phyloP scores from a whole-genome alignment of 2,797 vertebrate genomes.

The Oophaga sylvatica region DNA sequence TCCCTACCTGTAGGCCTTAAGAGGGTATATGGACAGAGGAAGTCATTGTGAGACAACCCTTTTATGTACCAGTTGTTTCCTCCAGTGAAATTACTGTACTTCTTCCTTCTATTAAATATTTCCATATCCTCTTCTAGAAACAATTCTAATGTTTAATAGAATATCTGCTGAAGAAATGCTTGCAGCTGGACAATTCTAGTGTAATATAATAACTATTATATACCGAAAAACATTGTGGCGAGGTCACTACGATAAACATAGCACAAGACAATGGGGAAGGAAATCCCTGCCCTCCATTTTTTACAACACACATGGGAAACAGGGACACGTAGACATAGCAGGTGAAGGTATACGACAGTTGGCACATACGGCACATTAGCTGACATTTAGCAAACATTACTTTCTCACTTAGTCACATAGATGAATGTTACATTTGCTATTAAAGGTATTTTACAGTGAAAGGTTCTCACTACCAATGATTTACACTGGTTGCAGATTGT shows the following conservation, averaged over 20 bases:
- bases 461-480: background rate
- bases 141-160: background rate
- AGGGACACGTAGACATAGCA: conserved; percentile 39
- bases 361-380: background rate
- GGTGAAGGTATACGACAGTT: conserved; percentile 18
- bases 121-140: background rate
- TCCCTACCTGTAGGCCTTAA: background rate
- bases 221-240: background rate
- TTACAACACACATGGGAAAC: conserved; percentile 34
- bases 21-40: background rate
- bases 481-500: too few species aligned
- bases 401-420: background rate
- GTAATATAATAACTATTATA: conserved; percentile 17
- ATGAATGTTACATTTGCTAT: background rate
- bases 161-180: background rate
- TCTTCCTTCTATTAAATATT: background rate
- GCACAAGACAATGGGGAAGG: conserved; percentile 42
- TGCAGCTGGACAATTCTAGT: conserved; percentile 4
- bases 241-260: conserved; percentile 29
- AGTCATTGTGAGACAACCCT: background rate
- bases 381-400: background rate
- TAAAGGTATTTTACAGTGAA: background rate
- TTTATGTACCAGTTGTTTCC: background rate
- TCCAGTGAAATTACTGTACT: background rate
- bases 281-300: conserved; percentile 35